Percentiles rank a stretch among this genome's conserved stretches.
These are phyloP conservation scores for Chrysemys picta DNA, from an alignment of 2,113 vertebrate genomes.

Conservation along the genomic window DNA sequence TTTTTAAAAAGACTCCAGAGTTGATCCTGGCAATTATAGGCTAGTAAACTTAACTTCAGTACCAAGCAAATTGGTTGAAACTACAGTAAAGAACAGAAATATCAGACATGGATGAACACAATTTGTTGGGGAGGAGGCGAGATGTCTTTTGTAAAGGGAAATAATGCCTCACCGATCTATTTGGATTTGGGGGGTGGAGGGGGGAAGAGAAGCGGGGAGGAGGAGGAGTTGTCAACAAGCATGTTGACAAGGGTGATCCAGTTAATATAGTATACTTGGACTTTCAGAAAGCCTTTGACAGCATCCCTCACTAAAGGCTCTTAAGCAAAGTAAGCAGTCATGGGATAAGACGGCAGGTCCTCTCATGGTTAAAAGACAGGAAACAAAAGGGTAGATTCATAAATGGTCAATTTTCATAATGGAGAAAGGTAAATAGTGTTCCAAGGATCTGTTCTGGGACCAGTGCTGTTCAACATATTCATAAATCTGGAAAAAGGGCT, in stretches of 20 bases:
- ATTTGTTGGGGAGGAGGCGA: not conserved
- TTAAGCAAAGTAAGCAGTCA: not conserved
- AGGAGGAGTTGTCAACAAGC: not conserved
- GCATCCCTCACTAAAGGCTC: not conserved
- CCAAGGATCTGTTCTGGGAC: not conserved
- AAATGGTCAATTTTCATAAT: not conserved
- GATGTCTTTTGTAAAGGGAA: not conserved
- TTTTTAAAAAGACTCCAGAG: not conserved
- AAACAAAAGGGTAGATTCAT: not conserved
- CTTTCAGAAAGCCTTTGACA: not conserved
- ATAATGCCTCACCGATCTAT: not conserved
- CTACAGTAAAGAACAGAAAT: not conserved
- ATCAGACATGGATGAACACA: not conserved
- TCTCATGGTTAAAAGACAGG: not conserved
- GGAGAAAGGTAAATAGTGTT: not conserved
- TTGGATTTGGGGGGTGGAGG: fast-evolving
- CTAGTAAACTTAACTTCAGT: not conserved
- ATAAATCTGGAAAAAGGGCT: not conserved
- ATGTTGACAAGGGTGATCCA: not conserved
- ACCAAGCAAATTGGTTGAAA: not conserved
- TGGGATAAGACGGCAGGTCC: not conserved
- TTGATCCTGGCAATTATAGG: not conserved
- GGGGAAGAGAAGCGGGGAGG: too few species aligned
- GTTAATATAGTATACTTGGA: not conserved
- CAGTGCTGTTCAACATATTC: not conserved